A percentile compares a stretch with the other conserved stretches of the same genome.
phyloP scores from a whole-genome alignment of 1,140 invertebrate genomes.

The Aphelenchoides fujianensis region DNA sequence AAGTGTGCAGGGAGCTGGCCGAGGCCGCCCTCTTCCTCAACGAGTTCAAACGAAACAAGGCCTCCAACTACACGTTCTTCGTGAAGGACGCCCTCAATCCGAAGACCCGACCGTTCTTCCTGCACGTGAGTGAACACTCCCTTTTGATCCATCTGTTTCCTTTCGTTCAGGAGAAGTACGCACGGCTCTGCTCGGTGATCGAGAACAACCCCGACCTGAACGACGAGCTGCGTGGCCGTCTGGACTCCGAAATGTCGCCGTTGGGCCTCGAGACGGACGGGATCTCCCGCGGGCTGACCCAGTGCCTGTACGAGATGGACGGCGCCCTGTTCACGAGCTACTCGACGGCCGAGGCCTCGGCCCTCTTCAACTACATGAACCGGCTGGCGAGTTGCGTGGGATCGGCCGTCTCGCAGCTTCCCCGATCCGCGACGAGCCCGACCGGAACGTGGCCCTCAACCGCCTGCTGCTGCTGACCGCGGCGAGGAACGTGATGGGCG shows the following conservation, averaged over 20 bases:
- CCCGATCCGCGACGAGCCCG: slow-evolving; percentile 16
- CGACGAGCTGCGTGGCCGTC: not conserved
- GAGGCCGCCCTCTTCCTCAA: slow-evolving; percentile 12
- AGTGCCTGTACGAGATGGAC: slow-evolving; percentile 24
- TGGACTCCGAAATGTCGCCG: slow-evolving; percentile 6
- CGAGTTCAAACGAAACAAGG: slow-evolving; percentile 6
- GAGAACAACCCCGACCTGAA: slow-evolving; percentile 13
- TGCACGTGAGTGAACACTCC: not conserved
- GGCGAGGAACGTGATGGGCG: slow-evolving; percentile 13
- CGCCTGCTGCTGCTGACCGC: slow-evolving; percentile 21
- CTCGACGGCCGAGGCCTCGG: slow-evolving; percentile 2
- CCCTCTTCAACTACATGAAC: slow-evolving; percentile 14
- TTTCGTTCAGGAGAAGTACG: slow-evolving; percentile 16
- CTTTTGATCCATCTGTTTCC: not conserved
- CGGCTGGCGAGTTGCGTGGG: slow-evolving; percentile 13
- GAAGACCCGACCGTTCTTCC: not conserved
- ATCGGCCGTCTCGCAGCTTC: slow-evolving; percentile 14
- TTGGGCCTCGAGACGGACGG: slow-evolving; percentile 1
- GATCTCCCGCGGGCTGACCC: not conserved
- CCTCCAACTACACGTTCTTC: slow-evolving; percentile 6
- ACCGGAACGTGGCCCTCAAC: not conserved
- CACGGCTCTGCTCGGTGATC: slow-evolving; percentile 9
- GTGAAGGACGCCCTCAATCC: slow-evolving; percentile 3
- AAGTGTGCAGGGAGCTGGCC: not conserved
- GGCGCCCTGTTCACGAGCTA: slow-evolving; percentile 14